Conservation (phyloP, 2,113 vertebrate species). For the Centrocercus urophasianus region DNA sequence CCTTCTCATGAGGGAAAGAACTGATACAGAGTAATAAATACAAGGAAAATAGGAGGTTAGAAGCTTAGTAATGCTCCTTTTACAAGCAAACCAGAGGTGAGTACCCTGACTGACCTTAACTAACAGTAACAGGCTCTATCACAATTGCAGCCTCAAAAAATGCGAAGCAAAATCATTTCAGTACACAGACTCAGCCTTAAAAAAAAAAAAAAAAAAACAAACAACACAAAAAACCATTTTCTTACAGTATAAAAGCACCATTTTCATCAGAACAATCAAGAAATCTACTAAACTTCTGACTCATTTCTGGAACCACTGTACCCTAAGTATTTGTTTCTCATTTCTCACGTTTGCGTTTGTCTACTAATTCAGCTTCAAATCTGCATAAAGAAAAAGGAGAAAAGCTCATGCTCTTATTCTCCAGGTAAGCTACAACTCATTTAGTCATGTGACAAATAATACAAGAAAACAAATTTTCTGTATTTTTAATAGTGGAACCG, state of each 20-base stretch:
- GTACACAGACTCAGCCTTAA: neutral
- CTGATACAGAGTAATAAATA: slow-evolving; percentile 27
- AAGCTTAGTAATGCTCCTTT: slow-evolving; percentile 23
- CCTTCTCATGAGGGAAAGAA: neutral
- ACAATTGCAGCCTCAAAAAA: slow-evolving; percentile 10
- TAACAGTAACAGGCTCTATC: neutral
- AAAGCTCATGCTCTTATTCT: neutral
- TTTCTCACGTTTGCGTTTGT: neutral
- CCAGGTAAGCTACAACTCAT: neutral
- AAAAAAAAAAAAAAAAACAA: neutral
- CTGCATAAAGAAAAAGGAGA: neutral
- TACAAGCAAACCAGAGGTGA: neutral
- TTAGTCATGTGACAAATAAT: slow-evolving; percentile 16
- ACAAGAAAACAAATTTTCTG: slow-evolving; percentile 24
- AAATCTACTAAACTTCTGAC: neutral
- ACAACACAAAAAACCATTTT: neutral
- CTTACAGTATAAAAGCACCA: neutral
- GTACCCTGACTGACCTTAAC: neutral
- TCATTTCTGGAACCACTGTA: neutral
- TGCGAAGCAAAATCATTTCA: neutral
- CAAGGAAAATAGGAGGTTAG: slow-evolving; percentile 9
- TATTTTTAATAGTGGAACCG: slow-evolving; percentile 2
- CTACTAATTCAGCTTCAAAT: neutral
- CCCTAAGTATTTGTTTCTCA: neutral
- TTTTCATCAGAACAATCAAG: neutral